phyloP scores from a whole-genome alignment of 2,888 invertebrate species.

The Panzeria rudis region DNA sequence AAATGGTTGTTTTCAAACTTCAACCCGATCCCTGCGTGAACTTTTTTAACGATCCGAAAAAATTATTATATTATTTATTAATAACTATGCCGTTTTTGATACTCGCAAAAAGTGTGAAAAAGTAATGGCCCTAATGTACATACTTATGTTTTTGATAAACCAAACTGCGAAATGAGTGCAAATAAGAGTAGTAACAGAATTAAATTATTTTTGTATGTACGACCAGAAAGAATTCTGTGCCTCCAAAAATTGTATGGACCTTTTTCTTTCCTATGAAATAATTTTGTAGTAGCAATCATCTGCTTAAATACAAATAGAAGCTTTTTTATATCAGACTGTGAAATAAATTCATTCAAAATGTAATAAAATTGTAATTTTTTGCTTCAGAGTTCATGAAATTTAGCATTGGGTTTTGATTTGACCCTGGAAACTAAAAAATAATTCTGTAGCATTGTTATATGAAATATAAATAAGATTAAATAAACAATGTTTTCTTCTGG shows the following conservation, averaged over 20 bases:
- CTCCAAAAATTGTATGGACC: not conserved
- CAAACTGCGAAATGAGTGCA: conserved; percentile 15
- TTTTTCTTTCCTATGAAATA: not conserved
- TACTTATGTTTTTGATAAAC: not conserved
- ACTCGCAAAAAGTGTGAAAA: too few species aligned
- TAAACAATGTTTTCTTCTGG: conserved; percentile 13
- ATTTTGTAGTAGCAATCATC: not conserved
- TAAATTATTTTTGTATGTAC: not conserved
- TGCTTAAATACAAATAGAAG: not conserved
- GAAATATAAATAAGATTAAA: conserved; percentile 17
- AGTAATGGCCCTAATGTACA: too few species aligned
- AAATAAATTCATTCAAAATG: not conserved
- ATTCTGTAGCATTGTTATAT: not conserved
- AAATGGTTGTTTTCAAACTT: too few species aligned
- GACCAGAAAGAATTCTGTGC: not conserved
- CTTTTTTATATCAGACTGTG: not conserved
- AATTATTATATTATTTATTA: too few species aligned
- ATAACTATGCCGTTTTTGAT: too few species aligned
- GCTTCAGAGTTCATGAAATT: not conserved
- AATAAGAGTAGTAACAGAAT: not conserved
- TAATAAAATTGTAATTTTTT: not conserved
- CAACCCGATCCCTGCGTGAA: too few species aligned
- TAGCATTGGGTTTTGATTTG: conserved; percentile 17
- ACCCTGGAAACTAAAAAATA: conserved; percentile 5
- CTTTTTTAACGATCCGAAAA: too few species aligned